Conservation (phyloP, 2,888 invertebrate genomes). For the Margaritifera margaritifera region DNA sequence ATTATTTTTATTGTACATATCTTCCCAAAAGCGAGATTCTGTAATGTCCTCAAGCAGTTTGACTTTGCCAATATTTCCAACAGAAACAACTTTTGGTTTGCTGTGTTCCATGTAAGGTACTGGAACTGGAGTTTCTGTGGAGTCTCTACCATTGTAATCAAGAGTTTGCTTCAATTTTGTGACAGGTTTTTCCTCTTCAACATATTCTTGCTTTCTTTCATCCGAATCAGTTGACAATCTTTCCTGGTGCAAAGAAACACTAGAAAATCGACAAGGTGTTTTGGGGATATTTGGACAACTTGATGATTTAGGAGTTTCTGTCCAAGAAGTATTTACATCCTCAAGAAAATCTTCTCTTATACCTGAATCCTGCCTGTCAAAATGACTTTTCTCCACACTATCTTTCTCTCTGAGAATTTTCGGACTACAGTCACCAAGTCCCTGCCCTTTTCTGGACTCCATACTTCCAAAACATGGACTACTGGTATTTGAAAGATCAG, state of each 20-base stretch:
- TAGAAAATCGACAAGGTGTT: too few relatives aligned
- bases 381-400: neutral
- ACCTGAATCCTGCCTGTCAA: too few relatives aligned
- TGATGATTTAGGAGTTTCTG: too few relatives aligned
- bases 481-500: neutral
- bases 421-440: neutral
- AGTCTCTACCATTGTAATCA: neutral
- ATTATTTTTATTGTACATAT: conserved; percentile 8
- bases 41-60: conserved; percentile 54
- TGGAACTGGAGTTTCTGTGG: conserved; percentile 34
- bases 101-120: conserved; percentile 55
- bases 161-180: too few relatives aligned
- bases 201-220: too few relatives aligned
- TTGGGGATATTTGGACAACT: too few relatives aligned
- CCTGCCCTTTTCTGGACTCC: neutral
- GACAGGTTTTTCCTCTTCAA: too few relatives aligned
- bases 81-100: conserved; percentile 49
- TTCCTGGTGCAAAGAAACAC: too few relatives aligned
- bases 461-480: neutral
- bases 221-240: too few relatives aligned
- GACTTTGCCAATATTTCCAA: conserved; percentile 59
- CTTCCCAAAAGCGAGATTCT: conserved; percentile 55
- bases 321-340: too few relatives aligned
- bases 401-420: neutral
- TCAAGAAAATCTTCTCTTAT: too few relatives aligned